These are phyloP conservation scores for Gymnobelideus leadbeateri DNA, from an alignment of 2,113 vertebrate species.

Conservation along the genomic window DNA sequence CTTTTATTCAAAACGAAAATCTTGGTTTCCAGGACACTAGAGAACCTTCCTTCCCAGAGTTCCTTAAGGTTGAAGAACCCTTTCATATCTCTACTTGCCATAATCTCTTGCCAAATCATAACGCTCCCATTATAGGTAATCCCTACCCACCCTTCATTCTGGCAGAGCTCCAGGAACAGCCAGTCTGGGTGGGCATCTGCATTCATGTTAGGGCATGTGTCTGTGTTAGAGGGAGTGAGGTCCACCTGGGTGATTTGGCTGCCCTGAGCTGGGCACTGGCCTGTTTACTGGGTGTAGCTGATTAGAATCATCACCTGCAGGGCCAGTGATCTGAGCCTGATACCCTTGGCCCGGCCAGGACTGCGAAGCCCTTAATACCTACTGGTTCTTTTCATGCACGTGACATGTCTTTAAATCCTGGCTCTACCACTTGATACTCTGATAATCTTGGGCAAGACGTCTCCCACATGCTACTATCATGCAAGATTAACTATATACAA, in stretches of 20 bases:
- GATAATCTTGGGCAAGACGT: neutral
- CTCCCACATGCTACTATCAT: neutral
- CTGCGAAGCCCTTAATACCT: neutral
- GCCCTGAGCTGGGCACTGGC: neutral
- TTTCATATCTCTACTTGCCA: neutral
- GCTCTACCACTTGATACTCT: neutral
- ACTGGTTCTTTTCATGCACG: neutral
- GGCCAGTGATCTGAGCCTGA: neutral
- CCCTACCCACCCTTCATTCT: neutral
- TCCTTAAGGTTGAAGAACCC: neutral
- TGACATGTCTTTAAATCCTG: neutral
- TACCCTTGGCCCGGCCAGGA: neutral
- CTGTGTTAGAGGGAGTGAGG: neutral
- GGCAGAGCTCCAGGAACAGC: neutral
- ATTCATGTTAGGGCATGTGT: neutral
- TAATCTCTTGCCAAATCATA: neutral
- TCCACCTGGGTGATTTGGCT: neutral
- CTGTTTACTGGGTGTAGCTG: neutral
- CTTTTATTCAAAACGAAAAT: neutral
- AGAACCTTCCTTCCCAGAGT: neutral
- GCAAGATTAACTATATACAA: neutral
- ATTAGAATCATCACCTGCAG: neutral
- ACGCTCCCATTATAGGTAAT: neutral
- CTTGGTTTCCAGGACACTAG: neutral
- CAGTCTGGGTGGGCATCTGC: neutral